Evolutionary conservation across 2,797 vertebrate genomes (phyloP).

Genomic region (Aulostomus chinensis): DNA sequence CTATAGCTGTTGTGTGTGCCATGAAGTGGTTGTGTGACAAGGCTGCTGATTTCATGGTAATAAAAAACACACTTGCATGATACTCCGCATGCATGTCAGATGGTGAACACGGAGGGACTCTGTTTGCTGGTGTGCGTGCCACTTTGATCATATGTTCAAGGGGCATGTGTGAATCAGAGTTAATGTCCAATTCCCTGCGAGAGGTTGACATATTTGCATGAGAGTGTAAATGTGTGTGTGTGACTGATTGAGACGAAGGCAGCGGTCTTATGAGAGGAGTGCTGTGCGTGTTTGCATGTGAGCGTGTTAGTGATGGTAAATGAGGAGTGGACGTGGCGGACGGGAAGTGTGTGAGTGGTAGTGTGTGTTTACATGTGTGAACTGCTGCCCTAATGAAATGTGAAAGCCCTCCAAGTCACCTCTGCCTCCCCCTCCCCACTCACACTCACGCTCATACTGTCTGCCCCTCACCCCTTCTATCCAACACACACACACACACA

Average conservation of each 20-base stretch:
- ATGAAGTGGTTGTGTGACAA: conserved; percentile 24
- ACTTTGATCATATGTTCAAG: conserved; percentile 46
- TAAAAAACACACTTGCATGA: conserved; percentile 49
- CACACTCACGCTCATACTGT: conserved; percentile 11
- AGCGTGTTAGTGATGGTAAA: conserved; percentile 45
- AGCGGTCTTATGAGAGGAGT: conserved; percentile 36
- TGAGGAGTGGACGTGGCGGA: conserved; percentile 48
- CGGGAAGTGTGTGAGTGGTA: conserved; percentile 49
- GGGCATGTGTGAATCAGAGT: conserved; percentile 41
- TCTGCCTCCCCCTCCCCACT: conserved; percentile 34
- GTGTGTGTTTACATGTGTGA: conserved; percentile 56
- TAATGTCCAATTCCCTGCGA: conserved; percentile 37
- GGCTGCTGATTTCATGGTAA: conserved; percentile 45
- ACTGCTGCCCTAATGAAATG: conserved; percentile 63
- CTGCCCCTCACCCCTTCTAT: conserved; percentile 1
- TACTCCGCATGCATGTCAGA: conserved; percentile 11
- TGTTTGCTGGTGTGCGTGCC: conserved; percentile 56
- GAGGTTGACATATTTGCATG: conserved; percentile 40
- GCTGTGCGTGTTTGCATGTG: conserved; percentile 40
- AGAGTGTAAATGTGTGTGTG: conserved; percentile 33
- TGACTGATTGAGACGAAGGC: conserved; percentile 15
- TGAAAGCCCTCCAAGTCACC: conserved; percentile 67
- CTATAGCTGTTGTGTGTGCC: conserved; percentile 7
- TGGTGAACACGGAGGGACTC: conserved; percentile 39
- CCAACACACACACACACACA: conserved; percentile 2